Conservation (phyloP, 1,140 invertebrate species). For the Liolophura sinensis region DNA sequence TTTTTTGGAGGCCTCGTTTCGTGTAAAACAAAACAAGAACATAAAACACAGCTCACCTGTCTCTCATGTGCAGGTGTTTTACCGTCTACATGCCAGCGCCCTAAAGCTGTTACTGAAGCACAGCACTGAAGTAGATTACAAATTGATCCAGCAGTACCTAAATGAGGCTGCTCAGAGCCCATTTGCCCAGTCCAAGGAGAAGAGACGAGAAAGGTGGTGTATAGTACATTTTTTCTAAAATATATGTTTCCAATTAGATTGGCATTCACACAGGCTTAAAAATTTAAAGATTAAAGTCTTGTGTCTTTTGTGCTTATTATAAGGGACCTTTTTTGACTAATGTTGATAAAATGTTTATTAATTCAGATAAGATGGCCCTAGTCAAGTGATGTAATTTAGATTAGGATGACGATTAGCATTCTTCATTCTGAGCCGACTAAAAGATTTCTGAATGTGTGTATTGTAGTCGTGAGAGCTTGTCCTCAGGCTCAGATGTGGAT, state of each 20-base stretch:
- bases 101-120: constrained; percentile 82
- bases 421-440: neutral
- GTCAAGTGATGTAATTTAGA: no score
- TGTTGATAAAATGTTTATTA: neutral
- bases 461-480: neutral
- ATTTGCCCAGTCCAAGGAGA: constrained; percentile 54
- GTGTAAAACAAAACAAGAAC: no score
- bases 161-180: constrained; percentile 52
- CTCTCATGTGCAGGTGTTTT: constrained; percentile 56
- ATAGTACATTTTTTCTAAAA: no score
- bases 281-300: constrained; percentile 19
- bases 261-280: no score
- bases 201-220: constrained; percentile 36
- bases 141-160: constrained; percentile 50
- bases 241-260: no score
- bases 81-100: constrained; percentile 76
- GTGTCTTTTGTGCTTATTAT: neutral
- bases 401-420: constrained; percentile 13
- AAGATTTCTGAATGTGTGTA: neutral
- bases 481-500: constrained; percentile 12
- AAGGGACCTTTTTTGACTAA: neutral
- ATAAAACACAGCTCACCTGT: neutral
- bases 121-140: constrained; percentile 55
- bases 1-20: no score
- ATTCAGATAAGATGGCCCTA: constrained; percentile 2